Evolutionary conservation across 2,888 invertebrate genomes (phyloP), one percentile per base, ranked within the genome.

Genomic region (Trichacis sp.): DNA sequence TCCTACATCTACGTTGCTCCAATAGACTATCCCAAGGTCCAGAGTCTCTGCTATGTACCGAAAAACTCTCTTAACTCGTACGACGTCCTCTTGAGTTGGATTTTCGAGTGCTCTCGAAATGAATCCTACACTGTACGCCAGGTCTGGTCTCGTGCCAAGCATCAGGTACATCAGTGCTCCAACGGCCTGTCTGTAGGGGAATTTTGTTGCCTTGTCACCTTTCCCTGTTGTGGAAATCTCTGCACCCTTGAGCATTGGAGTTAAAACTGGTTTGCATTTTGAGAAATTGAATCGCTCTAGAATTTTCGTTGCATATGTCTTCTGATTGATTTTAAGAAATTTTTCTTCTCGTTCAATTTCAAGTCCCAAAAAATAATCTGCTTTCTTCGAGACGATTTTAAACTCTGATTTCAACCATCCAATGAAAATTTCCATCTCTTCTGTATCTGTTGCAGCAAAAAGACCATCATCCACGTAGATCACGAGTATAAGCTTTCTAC

Each of bases 151-250:
- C 1, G 73, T 73, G 5, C 72, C 72, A 15, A 69, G 56, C 71
- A 71, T 72, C 8, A 78, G 36, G 52, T 76, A 77, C 73, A 79
- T 76, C n/a, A 79, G 45, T 4, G 74, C 73, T 17, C 76, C 75
- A 62, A 78, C 70, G 3, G 68, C 72, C 59, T 72, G 66, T 43
- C 72, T 53, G 40, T 74, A 71, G 15, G 71, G 67, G 30, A 59
- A 64, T 9, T 54, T 54, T 38, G 20, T 5, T 14, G 29, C 36
- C 33, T 33, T n/a, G 15, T 57, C 24, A 29, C 57, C 58, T 55
- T 66, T 55, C 48, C 54, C 50, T 68, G 57, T 5, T 53, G 54
- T 17, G 20, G 24, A 24, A 51, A 12, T 18, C 6, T 43, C 58
- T 11, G 15, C 30, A 4, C 30, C 18, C 33, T 62, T 58, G 2